Base-by-base conservation (phyloP, 2,797 vertebrate species). In the Gila robusta region DNA sequence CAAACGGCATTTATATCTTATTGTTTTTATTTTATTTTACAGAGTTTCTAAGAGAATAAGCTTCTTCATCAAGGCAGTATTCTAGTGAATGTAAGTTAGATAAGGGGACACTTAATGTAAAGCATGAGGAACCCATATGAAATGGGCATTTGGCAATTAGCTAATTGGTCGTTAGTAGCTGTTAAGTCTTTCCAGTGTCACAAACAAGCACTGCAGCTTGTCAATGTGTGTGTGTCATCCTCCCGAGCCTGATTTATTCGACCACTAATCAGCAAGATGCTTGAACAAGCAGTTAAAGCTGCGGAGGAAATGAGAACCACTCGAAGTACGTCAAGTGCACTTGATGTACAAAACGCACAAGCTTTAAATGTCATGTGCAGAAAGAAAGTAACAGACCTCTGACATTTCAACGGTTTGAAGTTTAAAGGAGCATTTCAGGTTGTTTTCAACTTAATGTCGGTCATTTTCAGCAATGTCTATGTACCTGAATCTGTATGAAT, bases 231-330 rank as follows among this genome's bases (percentile, higher is more conserved):
- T 91, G 92, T 49, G 89, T 90, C 87, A 91, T 90, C 95, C 93
- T 94, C 93, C 89, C 92, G 92, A 94, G 94, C 92, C 91, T 94
- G 91, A 91, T 95, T 94, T 94, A 93, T 95, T 95, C 88, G 94
- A 94, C 93, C 91, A 90, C 94, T 90, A 93, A 95, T 94, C 92
- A 94, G 93, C 94, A 94, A 94, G 93, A 94, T 90, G 90, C 91
- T 84, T 93, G 92, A 94, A 94, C 93, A 93, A 94, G 94, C 92
- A 92, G 93, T 94, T 94, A 93, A 95, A 94, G 86, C 91, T 92
- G 81, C 85, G 88, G 92, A 92, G 90, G 91, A 93, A 93, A 94
- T 92, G 93, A 94, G 93, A 86, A 62, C 39, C 72, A 72, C 54
- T 85, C n/a, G 14, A 94, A 94, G 93, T 93, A 92, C 91, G 87